Evolutionary conservation across 35 echinoderm and acorn worm genomes (phyloP).

Genomic region (Ophioderma brevispina): DNA sequence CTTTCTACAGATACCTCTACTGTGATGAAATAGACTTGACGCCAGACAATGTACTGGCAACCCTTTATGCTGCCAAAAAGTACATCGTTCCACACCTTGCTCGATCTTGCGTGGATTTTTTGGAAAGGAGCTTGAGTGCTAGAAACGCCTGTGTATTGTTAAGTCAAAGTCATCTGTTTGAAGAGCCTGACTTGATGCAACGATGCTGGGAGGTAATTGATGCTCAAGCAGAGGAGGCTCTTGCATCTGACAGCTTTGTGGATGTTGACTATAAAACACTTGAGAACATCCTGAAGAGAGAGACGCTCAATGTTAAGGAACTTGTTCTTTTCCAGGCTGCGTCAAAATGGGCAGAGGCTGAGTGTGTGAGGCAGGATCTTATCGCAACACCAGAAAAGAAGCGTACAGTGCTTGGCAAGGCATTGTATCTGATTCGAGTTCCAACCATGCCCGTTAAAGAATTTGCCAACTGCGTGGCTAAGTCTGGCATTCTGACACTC

Average conservation of each 20-base stretch:
- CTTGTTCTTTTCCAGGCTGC: constrained; percentile 93
- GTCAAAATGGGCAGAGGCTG: constrained; percentile 77
- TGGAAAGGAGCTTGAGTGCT: constrained; percentile 90
- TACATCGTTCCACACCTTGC: constrained; percentile 96
- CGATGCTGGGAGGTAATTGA: constrained; percentile 99
- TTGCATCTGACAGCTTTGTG: constrained; percentile 90
- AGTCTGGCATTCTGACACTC: constrained; percentile 78
- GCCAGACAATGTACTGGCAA: constrained; percentile 88
- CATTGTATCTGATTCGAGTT: constrained; percentile 84
- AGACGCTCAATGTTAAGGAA: constrained; percentile 97
- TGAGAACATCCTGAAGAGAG: constrained; percentile 76
- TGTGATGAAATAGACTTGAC: constrained; percentile 97
- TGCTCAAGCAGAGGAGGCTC: constrained; percentile 91
- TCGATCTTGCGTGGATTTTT: constrained; percentile 82
- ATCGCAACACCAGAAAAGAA: constrained; percentile 76
- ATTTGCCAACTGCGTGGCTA: constrained; percentile 92
- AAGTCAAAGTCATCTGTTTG: constrained; percentile 94
- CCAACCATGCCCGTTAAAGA: constrained; percentile 91
- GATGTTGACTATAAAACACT: constrained; percentile 88
- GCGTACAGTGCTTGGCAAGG: constrained; percentile 81
- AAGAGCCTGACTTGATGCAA: constrained; percentile 91
- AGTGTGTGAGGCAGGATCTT: constrained; percentile 72
- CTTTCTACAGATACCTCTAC: constrained; percentile 86
- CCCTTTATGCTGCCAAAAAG: constrained; percentile 99
- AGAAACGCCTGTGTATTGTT: constrained; percentile 87